Percentiles rank a stretch among this genome's conserved stretches.
Evolutionary conservation across 2,113 vertebrate genomes (phyloP).

Genomic region (Pholis gunnellus): DNA sequence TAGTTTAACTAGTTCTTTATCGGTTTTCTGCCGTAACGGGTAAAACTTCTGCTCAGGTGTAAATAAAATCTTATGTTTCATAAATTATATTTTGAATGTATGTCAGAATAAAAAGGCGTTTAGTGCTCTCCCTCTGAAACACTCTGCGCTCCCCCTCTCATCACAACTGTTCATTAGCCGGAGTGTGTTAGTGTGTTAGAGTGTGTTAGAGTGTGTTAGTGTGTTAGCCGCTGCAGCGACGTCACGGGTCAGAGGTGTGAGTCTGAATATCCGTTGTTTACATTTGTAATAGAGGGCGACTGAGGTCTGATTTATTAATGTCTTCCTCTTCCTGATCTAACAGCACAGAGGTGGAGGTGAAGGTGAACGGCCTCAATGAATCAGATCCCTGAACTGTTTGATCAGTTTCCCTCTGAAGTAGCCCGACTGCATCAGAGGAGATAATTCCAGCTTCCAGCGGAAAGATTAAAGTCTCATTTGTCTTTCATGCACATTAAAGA

Average conservation of each 20-base stretch:
- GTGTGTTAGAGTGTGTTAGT: no score
- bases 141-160: background rate
- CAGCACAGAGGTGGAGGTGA: background rate
- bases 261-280: background rate
- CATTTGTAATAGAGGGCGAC: background rate
- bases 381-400: background rate
- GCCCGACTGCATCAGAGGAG: background rate
- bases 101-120: no score
- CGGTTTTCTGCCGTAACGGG: background rate
- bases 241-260: background rate
- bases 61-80: background rate
- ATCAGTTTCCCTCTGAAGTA: background rate
- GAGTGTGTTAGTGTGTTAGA: background rate
- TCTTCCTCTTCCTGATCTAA: slow-evolving; percentile 21
- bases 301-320: background rate
- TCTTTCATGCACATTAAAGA: background rate
- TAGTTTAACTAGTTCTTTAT: background rate
- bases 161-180: background rate
- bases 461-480: background rate
- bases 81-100: background rate
- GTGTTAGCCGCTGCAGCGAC: background rate
- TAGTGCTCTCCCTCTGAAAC: no score
- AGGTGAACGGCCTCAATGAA: background rate
- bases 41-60: background rate
- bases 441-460: background rate